Evolutionary conservation across 23 tunicate genomes (phyloP).

Genomic region (Clavelina lepadiformis): DNA sequence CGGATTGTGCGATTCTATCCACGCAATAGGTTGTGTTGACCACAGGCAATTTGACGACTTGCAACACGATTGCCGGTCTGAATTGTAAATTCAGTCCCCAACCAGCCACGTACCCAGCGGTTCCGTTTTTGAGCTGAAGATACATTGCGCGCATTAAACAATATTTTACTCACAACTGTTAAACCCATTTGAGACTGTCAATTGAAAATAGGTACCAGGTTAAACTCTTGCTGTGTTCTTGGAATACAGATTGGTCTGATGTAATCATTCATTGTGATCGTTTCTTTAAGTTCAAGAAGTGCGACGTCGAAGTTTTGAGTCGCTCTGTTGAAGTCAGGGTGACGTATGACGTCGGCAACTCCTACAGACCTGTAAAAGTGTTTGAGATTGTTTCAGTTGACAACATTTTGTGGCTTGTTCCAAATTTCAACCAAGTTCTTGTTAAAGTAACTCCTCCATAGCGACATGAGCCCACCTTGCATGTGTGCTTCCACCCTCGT

Average conservation of each 20-base stretch:
- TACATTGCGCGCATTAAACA: no score
- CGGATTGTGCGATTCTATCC: no score
- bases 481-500: neutral
- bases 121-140: neutral
- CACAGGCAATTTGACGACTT: neutral
- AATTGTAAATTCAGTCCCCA: conserved; percentile 7
- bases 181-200: neutral
- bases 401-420: neutral
- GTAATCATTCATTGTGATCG: conserved; percentile 11
- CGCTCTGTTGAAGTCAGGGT: neutral
- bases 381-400: neutral
- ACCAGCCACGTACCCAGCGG: conserved; percentile 27
- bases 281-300: conserved; percentile 16
- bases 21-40: neutral
- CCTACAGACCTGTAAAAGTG: neutral
- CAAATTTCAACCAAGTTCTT: conserved; percentile 4
- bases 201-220: conserved; percentile 1
- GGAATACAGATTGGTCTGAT: conserved; percentile 40
- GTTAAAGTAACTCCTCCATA: no score
- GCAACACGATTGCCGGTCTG: neutral
- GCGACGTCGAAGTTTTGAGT: conserved; percentile 22
- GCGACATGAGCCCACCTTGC: neutral
- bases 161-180: no score
- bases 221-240: conserved; percentile 1
- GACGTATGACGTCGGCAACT: no score